Conservation (phyloP, 1,140 invertebrate genomes). For the Berghia stephanieae region DNA sequence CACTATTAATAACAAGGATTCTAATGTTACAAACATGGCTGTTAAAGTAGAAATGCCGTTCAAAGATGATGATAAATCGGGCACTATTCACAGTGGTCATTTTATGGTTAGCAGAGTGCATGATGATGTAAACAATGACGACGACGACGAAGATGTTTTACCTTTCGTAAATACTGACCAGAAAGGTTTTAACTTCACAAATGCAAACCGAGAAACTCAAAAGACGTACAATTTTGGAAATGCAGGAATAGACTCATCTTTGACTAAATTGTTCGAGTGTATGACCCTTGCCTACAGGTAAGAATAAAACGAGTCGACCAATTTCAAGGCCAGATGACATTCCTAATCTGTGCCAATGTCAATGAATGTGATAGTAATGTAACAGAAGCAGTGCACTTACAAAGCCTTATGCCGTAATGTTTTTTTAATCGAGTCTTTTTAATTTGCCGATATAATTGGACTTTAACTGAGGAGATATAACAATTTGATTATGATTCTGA, state of each 20-base stretch:
- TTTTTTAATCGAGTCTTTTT: too few species aligned
- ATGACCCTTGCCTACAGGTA: constrained; percentile 97
- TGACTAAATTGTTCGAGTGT: constrained; percentile 94
- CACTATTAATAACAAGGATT: constrained; percentile 3
- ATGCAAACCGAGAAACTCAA: constrained; percentile 66
- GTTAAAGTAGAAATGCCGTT: constrained; percentile 32
- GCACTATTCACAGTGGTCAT: constrained; percentile 90
- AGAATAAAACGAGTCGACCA: too few species aligned
- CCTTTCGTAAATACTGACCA: constrained; percentile 35
- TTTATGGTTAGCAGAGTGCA: constrained; percentile 96
- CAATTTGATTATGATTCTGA: too few species aligned
- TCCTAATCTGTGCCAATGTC: neutral
- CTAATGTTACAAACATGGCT: constrained; percentile 35
- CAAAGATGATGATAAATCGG: constrained; percentile 23
- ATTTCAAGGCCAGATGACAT: too few species aligned
- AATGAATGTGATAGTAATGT: neutral
- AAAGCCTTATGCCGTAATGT: too few species aligned
- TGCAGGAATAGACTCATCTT: constrained; percentile 85
- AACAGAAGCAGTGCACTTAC: neutral
- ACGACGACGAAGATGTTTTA: constrained; percentile 71
- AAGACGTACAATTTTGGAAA: constrained; percentile 64
- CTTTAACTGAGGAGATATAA: too few species aligned
- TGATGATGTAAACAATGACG: constrained; percentile 90
- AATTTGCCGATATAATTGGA: too few species aligned
- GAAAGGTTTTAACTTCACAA: constrained; percentile 61